Evolutionary conservation across 2,797 vertebrate species (phyloP), one percentile per base, ranked within the genome.

Genomic region (Rallus crepitans): DNA sequence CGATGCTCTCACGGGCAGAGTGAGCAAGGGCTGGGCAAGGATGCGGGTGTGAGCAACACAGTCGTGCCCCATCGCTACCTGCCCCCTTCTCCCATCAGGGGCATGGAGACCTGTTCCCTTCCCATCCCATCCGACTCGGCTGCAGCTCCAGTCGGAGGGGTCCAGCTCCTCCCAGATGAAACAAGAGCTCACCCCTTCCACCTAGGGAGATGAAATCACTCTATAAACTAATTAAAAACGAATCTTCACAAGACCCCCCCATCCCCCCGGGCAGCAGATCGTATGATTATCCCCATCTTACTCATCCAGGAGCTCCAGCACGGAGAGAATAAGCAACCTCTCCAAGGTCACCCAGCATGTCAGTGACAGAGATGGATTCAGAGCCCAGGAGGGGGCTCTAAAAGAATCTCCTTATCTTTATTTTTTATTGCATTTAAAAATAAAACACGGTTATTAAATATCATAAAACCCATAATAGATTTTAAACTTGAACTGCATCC

Each of bases 381-480:
- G 77, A 93, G 75, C 94, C 59, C 64, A 12, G 85, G 82, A 88
- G 89, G 91, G 69, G 85, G 78, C 71, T 78, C 42, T 15, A 28
- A 70, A 63, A 55, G 60, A 57, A 82, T 28, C 82, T 77, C 90
- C 84, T 92, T 80, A 78, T 87, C 82, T 93, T 93, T 90, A n/a
- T 94, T 91, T 94, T 91, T 93, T 91, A 95, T 90, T 83, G 82
- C 93, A 24, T 94, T 96, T 96, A 87, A 90, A 96, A 95, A 92
- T 94, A 96, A 97, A 95, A 33, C 92, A 37, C 24, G 48, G 79
- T 95, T 97, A 96, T 97, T 96, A 97, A 95, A 92, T 93, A 95
- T 92, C 92, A 86, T 94, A 93, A 92, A 83, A 55, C 93, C 88
- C 94, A 40, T 81, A 88, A 91, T 95, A 95, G 91, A 93, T 96